Conservation (phyloP, 2,797 vertebrate species). For the Spheniscus humboldti region DNA sequence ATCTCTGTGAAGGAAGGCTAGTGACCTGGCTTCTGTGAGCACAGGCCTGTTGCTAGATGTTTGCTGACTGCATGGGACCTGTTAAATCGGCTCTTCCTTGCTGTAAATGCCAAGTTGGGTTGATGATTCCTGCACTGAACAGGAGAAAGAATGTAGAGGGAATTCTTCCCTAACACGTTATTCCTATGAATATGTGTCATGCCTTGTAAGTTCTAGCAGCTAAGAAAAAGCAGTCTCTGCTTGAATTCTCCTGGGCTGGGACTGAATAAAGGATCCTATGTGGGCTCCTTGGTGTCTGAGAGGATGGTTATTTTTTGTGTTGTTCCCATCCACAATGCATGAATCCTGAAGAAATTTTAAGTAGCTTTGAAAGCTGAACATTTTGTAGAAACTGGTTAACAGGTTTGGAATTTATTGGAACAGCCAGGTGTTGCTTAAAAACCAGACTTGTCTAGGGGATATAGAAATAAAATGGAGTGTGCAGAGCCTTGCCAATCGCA, state of each 20-base stretch:
- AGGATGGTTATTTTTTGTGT: neutral
- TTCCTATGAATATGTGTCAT: neutral
- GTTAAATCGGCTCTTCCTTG: neutral
- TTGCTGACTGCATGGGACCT: neutral
- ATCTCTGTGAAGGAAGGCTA: neutral
- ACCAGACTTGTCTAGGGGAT: neutral
- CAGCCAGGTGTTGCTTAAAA: neutral
- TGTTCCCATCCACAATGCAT: rapidly evolving
- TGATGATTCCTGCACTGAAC: neutral
- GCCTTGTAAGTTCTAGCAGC: neutral
- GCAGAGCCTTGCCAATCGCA: neutral
- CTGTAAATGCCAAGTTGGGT: neutral
- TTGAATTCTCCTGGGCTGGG: neutral
- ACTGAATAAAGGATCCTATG: neutral
- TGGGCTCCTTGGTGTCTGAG: neutral
- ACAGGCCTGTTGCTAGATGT: neutral
- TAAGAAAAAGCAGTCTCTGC: neutral
- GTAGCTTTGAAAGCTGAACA: neutral
- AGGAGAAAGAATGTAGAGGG: neutral
- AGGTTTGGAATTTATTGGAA: neutral
- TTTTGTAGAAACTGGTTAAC: neutral
- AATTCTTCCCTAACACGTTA: neutral
- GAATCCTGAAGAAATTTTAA: neutral
- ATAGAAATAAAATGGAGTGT: neutral
- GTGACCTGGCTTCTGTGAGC: neutral